Percentiles rank a stretch among this genome's conserved stretches.
These are phyloP conservation scores for Chloropsis cyanopogon DNA, from an alignment of 2,113 vertebrate genomes.

Conservation along the genomic window DNA sequence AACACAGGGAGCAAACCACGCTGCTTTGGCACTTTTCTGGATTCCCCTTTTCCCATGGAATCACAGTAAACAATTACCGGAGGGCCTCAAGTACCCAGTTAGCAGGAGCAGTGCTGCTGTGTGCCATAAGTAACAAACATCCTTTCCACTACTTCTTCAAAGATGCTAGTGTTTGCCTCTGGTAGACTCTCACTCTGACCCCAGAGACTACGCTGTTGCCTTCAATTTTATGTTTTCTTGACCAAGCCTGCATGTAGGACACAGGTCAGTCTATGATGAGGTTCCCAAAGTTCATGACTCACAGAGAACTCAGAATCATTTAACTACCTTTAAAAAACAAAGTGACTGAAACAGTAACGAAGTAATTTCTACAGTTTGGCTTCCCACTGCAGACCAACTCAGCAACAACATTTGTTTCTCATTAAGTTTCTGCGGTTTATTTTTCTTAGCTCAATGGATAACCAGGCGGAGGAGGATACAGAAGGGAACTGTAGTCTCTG, in stretches of 20 bases:
- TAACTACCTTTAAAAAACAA: not conserved
- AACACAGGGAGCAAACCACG: not conserved
- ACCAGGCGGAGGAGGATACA: not conserved
- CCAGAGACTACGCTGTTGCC: not conserved
- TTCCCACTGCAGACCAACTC: not conserved
- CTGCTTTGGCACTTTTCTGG: not conserved
- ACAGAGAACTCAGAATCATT: not conserved
- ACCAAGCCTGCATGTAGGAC: not conserved
- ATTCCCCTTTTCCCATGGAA: not conserved
- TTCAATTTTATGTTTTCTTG: not conserved
- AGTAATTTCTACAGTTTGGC: not conserved
- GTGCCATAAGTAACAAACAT: not conserved
- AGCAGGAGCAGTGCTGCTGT: not conserved
- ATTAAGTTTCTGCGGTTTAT: not conserved
- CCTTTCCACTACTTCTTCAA: not conserved
- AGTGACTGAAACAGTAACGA: not conserved
- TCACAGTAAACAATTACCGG: not conserved
- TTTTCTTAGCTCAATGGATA: not conserved
- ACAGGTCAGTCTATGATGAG: not conserved
- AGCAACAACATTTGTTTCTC: constrained; percentile 29
- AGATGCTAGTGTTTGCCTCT: not conserved
- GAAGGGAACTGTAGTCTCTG: not conserved
- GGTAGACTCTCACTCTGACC: not conserved
- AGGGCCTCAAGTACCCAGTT: rapidly evolving
- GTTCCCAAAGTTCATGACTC: not conserved